phyloP scores from a whole-genome alignment of 2,888 invertebrate genomes.

The Lithophane leautieri region DNA sequence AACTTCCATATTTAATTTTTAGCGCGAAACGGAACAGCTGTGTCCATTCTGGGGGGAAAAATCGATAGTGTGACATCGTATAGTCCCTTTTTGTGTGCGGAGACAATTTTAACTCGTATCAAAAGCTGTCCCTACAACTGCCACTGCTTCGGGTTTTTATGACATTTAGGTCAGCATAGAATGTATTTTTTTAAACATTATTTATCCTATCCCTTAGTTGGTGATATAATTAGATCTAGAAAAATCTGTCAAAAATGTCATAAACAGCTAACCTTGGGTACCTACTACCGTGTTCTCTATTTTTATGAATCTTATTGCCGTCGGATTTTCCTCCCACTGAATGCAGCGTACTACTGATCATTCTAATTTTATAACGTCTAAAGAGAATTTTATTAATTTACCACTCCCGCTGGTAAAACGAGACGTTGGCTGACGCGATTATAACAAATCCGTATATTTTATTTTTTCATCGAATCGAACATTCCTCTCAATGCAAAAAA shows the following conservation, averaged over 20 bases:
- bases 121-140: conserved; percentile 1
- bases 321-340: conserved; percentile 37
- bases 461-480: conserved; percentile 17
- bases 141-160: conserved; percentile 23
- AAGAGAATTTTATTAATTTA: conserved; percentile 47
- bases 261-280: conserved; percentile 48
- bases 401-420: conserved; percentile 24
- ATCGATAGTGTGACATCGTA: conserved; percentile 37
- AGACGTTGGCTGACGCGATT: conserved; percentile 16
- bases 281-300: conserved; percentile 44
- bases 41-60: conserved; percentile 17
- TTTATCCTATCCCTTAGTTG: not conserved
- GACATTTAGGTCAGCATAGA: conserved; percentile 31
- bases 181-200: not conserved
- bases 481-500: conserved; percentile 11
- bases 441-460: conserved; percentile 20
- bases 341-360: conserved; percentile 40
- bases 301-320: conserved; percentile 45
- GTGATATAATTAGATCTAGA: not conserved
- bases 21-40: conserved; percentile 30
- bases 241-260: conserved; percentile 50
- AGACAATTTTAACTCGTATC: conserved; percentile 9
- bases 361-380: conserved; percentile 56
- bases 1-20: conserved; percentile 31
- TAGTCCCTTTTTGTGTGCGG: conserved; percentile 25